Conservation (phyloP, 2,888 invertebrate species). For the Suillia variegata region DNA sequence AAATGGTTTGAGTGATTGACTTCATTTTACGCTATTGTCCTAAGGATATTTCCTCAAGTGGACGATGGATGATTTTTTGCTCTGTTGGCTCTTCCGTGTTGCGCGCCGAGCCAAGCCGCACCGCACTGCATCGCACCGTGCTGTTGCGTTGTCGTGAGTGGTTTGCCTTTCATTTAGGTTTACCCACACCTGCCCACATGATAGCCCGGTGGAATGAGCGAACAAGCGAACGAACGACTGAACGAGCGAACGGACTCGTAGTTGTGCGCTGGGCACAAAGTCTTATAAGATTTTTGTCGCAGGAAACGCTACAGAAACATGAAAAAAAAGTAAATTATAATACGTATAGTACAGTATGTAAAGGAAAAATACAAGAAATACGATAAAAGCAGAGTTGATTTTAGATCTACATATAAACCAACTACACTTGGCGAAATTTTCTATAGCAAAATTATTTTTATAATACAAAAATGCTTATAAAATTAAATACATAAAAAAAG, state of each 20-base stretch:
- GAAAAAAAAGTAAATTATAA: not conserved
- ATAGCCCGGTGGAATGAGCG: too few relatives aligned
- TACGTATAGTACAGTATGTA: not conserved
- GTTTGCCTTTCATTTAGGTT: constrained; percentile 8
- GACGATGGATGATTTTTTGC: too few relatives aligned
- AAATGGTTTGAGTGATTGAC: constrained; percentile 49
- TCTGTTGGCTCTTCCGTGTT: too few relatives aligned
- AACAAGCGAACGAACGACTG: too few relatives aligned
- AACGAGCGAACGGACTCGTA: not conserved
- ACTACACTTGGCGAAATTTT: too few relatives aligned
- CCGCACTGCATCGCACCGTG: too few relatives aligned
- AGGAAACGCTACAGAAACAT: not conserved
- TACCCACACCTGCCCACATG: not conserved
- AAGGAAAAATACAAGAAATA: not conserved
- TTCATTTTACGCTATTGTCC: constrained; percentile 31
- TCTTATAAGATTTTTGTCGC: constrained; percentile 1
- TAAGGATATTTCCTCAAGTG: constrained; percentile 10
- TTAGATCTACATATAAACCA: not conserved
- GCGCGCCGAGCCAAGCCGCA: too few relatives aligned
- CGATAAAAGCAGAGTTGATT: not conserved
- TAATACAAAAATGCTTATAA: too few relatives aligned
- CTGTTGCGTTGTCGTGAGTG: not conserved
- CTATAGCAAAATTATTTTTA: too few relatives aligned
- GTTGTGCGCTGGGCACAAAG: not conserved
- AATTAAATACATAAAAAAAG: too few relatives aligned